Percentiles rank a stretch among this genome's conserved stretches.
These are phyloP conservation scores for Phenacoccus solenopsis DNA, from an alignment of 1,140 invertebrate genomes.

Conservation along the genomic window DNA sequence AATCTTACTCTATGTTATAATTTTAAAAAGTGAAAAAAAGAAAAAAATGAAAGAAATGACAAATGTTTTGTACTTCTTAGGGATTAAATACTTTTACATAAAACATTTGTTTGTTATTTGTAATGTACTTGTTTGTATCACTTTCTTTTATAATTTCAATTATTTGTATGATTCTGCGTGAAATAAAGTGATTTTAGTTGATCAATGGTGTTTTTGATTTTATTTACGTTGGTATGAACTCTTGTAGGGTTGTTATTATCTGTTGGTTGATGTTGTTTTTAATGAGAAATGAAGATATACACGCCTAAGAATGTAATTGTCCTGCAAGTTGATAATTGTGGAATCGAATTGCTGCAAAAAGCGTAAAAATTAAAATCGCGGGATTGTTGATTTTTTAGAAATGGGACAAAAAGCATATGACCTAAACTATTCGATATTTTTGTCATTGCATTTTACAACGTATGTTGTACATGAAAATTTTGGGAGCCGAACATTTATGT, in stretches of 20 bases:
- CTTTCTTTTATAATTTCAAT: conserved; percentile 16
- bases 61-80: conserved; percentile 17
- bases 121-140: conserved; percentile 15
- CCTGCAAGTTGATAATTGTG: no score
- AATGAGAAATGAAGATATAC: no score
- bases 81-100: conserved; percentile 15
- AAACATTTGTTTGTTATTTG: conserved; percentile 18
- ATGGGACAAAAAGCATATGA: no score
- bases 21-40: background rate
- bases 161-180: conserved; percentile 17
- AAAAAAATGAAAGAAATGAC: conserved; percentile 13
- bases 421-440: no score
- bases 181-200: conserved; percentile 18
- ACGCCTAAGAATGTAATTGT: no score
- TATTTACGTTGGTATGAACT: no score
- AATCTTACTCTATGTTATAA: conserved; percentile 16
- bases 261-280: background rate
- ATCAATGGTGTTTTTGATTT: background rate
- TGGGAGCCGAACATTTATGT: no score
- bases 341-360: no score
- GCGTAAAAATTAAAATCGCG: no score
- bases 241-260: background rate
- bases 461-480: no score
- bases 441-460: no score
- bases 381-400: no score